phyloP scores from a whole-genome alignment of 2,888 invertebrate genomes.

The Drosophila imparisetae region DNA sequence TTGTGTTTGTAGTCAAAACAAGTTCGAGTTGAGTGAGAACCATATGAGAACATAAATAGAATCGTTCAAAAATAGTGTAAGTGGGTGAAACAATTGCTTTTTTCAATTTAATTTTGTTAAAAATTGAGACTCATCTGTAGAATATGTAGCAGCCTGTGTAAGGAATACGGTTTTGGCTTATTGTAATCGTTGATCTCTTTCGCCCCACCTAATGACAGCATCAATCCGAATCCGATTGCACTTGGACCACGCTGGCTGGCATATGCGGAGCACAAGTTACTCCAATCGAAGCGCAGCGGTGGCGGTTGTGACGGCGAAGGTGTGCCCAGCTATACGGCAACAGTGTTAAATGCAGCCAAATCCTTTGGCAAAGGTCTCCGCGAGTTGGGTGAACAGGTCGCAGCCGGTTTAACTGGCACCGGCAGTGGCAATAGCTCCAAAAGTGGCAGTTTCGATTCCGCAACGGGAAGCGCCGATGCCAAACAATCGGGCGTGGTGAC shows the following conservation, averaged over 20 bases:
- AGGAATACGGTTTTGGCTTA: neutral
- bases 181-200: conserved; percentile 10
- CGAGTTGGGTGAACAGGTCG: conserved; percentile 95
- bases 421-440: conserved; percentile 83
- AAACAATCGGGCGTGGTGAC: conserved; percentile 95
- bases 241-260: conserved; percentile 94
- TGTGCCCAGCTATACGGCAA: conserved; percentile 95
- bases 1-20: too few species aligned
- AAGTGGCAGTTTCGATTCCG: conserved; percentile 85
- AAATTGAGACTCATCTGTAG: too few species aligned
- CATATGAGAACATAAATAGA: too few species aligned
- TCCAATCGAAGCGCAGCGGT: conserved; percentile 91
- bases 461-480: conserved; percentile 86
- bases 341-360: conserved; percentile 97
- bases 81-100: too few species aligned
- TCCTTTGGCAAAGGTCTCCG: conserved; percentile 95
- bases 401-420: conserved; percentile 93
- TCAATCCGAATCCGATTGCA: conserved; percentile 91
- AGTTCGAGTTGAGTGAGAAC: too few species aligned
- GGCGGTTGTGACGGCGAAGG: conserved; percentile 95
- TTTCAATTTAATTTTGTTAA: too few species aligned
- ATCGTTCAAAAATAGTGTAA: too few species aligned
- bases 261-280: conserved; percentile 93
- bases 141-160: neutral
- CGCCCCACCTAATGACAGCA: conserved; percentile 57